Evolutionary conservation across 1,140 invertebrate genomes (phyloP).

Genomic region (Trinorchestia longiramus): DNA sequence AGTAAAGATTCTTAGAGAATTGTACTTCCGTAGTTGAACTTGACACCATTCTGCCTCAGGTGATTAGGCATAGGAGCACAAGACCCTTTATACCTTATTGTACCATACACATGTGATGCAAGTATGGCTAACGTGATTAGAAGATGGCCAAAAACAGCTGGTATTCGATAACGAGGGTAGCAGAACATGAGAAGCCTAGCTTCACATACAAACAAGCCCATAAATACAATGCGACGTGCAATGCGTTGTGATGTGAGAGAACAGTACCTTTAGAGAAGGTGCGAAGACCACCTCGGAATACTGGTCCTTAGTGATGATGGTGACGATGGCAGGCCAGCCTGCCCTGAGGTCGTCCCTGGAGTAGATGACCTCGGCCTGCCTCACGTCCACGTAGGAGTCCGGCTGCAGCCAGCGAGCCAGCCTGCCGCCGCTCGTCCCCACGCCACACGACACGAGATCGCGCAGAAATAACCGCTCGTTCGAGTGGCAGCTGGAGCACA

Average conservation of each 20-base stretch:
- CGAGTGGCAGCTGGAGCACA: slow-evolving; percentile 75
- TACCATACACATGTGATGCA: too few relatives aligned
- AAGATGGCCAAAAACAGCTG: too few relatives aligned
- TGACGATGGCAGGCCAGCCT: slow-evolving; percentile 84
- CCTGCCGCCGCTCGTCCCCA: slow-evolving; percentile 89
- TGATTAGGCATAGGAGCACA: too few relatives aligned
- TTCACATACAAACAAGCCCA: too few relatives aligned
- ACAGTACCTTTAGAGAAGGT: slow-evolving; percentile 82
- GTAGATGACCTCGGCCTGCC: slow-evolving; percentile 85
- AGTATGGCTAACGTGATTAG: too few relatives aligned
- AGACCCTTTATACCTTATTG: too few relatives aligned
- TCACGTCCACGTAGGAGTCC: slow-evolving; percentile 90
- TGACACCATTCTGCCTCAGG: too few relatives aligned
- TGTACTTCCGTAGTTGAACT: too few relatives aligned
- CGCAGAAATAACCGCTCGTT: slow-evolving; percentile 94
- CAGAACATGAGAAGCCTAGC: too few relatives aligned
- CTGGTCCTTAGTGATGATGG: slow-evolving; percentile 90
- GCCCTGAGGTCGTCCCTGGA: slow-evolving; percentile 82
- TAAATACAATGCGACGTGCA: too few relatives aligned
- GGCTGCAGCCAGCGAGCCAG: slow-evolving; percentile 95
- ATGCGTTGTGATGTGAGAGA: not conserved
- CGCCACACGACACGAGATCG: slow-evolving; percentile 89
- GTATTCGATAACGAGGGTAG: too few relatives aligned
- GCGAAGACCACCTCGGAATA: slow-evolving; percentile 89
- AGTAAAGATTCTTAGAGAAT: too few relatives aligned